Evolutionary conservation across 2,888 invertebrate genomes (phyloP), one percentile per base, ranked within the genome.

Genomic region (Acrocyrtus sp.): DNA sequence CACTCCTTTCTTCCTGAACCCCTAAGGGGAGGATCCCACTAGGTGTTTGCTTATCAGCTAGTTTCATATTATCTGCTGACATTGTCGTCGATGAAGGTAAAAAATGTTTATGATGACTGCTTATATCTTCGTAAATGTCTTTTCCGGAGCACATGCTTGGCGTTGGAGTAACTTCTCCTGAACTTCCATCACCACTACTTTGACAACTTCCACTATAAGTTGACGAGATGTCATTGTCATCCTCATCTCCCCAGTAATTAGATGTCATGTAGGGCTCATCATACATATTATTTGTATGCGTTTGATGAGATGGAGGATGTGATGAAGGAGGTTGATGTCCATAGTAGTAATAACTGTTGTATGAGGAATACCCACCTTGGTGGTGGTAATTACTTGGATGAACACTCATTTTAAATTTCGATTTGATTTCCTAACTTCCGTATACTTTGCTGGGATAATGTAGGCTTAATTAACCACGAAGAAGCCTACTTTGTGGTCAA

Each of bases 1-100:
- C 2, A 78, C 78, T 8, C 80, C 80, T 63, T 80, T 80, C 74
- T 73, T 78, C 50, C 70, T 61, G n/a, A n/a, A n/a, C n/a, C 15
- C 60, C 39, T 48, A 56, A 56, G 34, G 34, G 34, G 6, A 34
- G 5, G 5, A 34, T 5, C 5, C 12, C 12, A 34, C 6, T 8
- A 34, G 34, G 34, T 12, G 12, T 34, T 34, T 34, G 34, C 29
- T 54, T 61, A 5, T 60, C 60, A 3, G 27, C 1, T 12, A 2
- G 15, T 29, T 43, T 57, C 43, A 22, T 17, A n/a, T n/a, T n/a
- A 3, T 57, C 57, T 27, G 17, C 6, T n/a, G 27, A 12, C 6
- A 27, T 12, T 43, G 27, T n/a, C 24, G 29, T 26, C 12, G 54
- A 34, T 1, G 61, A 43, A 12, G 62, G 6, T 27, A 60, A n/a